phyloP scores from a whole-genome alignment of 2,888 invertebrate species.

The Drosophila stalkeri region DNA sequence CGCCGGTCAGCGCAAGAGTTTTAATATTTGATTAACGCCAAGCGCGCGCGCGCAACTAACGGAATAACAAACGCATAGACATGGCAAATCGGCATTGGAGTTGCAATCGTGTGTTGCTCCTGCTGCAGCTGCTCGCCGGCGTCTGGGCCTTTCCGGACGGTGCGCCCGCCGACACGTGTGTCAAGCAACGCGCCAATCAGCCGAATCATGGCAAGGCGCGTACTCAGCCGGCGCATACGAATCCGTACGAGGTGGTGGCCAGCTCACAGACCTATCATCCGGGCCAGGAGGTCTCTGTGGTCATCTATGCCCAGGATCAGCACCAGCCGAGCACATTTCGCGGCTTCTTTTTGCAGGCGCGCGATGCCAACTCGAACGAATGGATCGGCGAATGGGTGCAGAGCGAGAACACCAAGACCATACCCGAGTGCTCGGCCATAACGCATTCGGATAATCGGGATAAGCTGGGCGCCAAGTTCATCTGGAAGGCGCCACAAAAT shows the following conservation, averaged over 20 bases:
- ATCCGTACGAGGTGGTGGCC: conserved; percentile 90
- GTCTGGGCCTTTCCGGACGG: conserved; percentile 90
- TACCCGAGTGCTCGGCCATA: conserved; percentile 92
- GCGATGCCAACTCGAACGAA: conserved; percentile 89
- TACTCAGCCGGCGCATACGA: conserved; percentile 88
- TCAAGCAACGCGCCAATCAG: conserved; percentile 89
- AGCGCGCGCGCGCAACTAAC: conserved; percentile 44
- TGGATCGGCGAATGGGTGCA: conserved; percentile 92
- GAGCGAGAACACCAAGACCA: conserved; percentile 90
- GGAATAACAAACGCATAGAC: conserved; percentile 16
- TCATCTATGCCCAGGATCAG: conserved; percentile 76
- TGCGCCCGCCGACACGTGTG: conserved; percentile 92
- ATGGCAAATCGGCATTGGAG: conserved; percentile 44
- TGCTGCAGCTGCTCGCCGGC: conserved; percentile 76
- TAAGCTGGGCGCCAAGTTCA: conserved; percentile 89
- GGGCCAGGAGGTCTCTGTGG: conserved; percentile 88
- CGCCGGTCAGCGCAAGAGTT: conserved; percentile 71
- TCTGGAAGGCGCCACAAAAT: conserved; percentile 91
- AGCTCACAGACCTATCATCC: conserved; percentile 89
- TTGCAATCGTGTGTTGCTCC: conserved; percentile 47
- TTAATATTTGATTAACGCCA: conserved; percentile 66
- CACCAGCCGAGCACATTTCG: conserved; percentile 87
- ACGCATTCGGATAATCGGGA: conserved; percentile 92
- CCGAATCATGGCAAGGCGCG: conserved; percentile 92
- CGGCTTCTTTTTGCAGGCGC: conserved; percentile 94